Evolutionary conservation across 2,113 vertebrate genomes (phyloP), one percentile per base, ranked within the genome.

Genomic region (Hyaena hyaena): DNA sequence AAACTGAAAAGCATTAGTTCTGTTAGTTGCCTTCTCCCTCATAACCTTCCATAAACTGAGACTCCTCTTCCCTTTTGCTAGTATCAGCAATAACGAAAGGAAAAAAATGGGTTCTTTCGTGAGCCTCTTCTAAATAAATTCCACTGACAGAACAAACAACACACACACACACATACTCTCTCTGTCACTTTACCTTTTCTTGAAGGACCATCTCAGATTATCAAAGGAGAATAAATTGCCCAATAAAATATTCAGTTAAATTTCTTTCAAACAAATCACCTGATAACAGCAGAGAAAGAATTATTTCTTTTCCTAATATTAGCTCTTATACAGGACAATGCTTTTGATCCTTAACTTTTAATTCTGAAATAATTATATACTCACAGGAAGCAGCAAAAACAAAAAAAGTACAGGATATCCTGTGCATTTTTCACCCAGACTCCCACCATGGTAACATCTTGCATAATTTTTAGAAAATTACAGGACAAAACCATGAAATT

Each of bases 101-200:
- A 28, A 61, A 61, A 61, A 55, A 66, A 28, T 31, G 45, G 0
- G 14, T 43, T 26, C 53, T 73, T 93, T 68, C 43, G 5, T 74
- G 50, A 55, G 58, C 90, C 31, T 80, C 80, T 21, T 39, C 65
- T 88, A 88, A 96, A 68, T 58, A n/a, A 88, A 73, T 90, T 85
- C 28, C 35, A 53, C 21, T 83, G 33, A 69, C 39, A 15, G 66
- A 65, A 89, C 58, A 88, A 48, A 45, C 66, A 65, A 55, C 21
- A 50, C 28, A 35, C 1, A 65, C 1, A 65, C 9, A 66, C 33
- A 90, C 17, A 65, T n/a, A 71, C 9, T 33, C 50, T 50, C 48
- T 50, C 50, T 21, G 10, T 23, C 48, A 87, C 74, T 48, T n/a
- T 45, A 33, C 33, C 39, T 69, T 58, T 69, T 93, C 48, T 80